A percentile compares a stretch with the other conserved stretches of the same genome.
phyloP scores from a whole-genome alignment of 2,797 vertebrate genomes.

The Urosaurus nigricauda region DNA sequence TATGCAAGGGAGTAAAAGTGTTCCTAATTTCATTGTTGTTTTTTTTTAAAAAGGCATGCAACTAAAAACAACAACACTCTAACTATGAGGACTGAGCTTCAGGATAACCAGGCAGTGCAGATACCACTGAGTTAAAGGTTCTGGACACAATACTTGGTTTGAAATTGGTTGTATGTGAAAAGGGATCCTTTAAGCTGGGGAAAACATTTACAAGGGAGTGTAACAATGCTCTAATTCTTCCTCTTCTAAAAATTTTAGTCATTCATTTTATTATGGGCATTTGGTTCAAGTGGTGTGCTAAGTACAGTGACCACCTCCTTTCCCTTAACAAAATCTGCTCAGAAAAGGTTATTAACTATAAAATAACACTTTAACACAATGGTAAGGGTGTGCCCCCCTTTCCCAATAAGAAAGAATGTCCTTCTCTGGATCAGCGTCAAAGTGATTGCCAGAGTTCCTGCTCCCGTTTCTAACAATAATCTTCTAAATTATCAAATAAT shows the following conservation, averaged over 20 bases:
- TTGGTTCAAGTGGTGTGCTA: not conserved
- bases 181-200: too few species aligned
- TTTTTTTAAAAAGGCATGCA: conserved; percentile 19
- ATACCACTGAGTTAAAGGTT: not conserved
- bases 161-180: not conserved
- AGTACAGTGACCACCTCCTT: not conserved
- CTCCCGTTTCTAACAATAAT: not conserved
- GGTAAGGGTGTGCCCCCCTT: not conserved
- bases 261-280: not conserved
- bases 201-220: not conserved
- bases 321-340: not conserved
- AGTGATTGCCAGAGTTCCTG: not conserved
- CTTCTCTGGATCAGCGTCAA: not conserved
- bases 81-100: not conserved
- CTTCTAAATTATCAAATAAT: conserved; percentile 2
- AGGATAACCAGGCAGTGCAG: too few species aligned
- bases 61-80: not conserved
- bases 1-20: conserved; percentile 5
- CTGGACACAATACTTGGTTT: not conserved
- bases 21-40: conserved; percentile 1
- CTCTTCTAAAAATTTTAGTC: not conserved
- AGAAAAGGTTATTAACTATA: not conserved
- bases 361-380: not conserved
- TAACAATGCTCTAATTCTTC: not conserved
- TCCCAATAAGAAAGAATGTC: not conserved